Base-by-base conservation (phyloP, 2,888 invertebrate species). In the Agrochola litura region DNA sequence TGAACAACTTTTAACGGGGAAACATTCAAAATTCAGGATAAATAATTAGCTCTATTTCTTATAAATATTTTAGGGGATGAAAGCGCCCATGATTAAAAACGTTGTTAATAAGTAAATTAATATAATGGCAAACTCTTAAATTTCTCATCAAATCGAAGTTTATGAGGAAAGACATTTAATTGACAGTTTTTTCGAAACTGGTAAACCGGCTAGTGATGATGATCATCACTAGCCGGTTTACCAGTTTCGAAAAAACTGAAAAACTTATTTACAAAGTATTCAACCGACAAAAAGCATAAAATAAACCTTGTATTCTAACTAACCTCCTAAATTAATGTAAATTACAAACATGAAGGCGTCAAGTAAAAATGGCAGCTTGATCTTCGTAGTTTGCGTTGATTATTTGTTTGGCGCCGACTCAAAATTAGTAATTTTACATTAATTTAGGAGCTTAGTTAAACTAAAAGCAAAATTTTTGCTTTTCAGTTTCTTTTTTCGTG, bases 1-100 rank as follows among this genome's bases (percentile, higher is more conserved):
- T 46, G 81, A 54, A 46, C 46, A 58, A 22, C 5, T 81, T 79
- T 58, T 80, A 72, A 43, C 49, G 0, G 5, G 2, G 41, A 12
- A 12, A 60, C 22, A 49, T 19, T 71, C 6, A 0, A 61, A 52
- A n/a, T 52, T 49, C 10, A 52, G 10, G 14, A 60, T 49, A 6
- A 30, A 25, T 49, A 30, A 46, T 73, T 46, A 43, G 30, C n/a
- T 22, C 9, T 30, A 22, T 22, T 67, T 30, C 30, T 1, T 16
- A 60, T 19, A 37, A 10, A n/a, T 10, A 37, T n/a, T 52, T 67
- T n/a, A 16, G 9, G 16, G 3, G 6, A 37, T 68, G 52, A 68
- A 68, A 68, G 68, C 37, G 6, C 19, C 19, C 6, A 16, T 46
- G 30, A 30, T 25, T 64, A n/a, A 8, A 41, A 41, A 64, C 37